Evolutionary conservation across 2,888 invertebrate species (phyloP).

Genomic region (Torymus auratus): DNA sequence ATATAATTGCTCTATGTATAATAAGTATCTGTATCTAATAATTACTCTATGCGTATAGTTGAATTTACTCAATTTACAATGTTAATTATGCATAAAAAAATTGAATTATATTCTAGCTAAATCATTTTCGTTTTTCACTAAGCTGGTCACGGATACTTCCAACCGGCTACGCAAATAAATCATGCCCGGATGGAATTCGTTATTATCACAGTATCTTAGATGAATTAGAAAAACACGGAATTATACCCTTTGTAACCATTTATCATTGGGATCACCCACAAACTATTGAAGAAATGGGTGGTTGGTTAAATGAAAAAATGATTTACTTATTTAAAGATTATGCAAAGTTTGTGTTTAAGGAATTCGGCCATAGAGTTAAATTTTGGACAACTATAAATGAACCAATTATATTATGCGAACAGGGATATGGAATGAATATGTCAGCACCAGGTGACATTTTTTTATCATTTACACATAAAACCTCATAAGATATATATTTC

Average conservation of each 20-base stretch:
- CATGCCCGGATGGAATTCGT: slow-evolving; percentile 80
- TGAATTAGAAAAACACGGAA: slow-evolving; percentile 78
- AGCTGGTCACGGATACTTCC: slow-evolving; percentile 85
- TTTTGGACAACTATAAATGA: slow-evolving; percentile 90
- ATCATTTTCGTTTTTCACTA: slow-evolving; percentile 80
- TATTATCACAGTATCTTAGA: slow-evolving; percentile 82
- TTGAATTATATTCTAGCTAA: slow-evolving; percentile 50
- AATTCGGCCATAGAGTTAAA: slow-evolving; percentile 82
- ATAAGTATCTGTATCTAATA: too few relatives aligned
- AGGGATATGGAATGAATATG: slow-evolving; percentile 75
- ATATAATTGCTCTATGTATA: too few relatives aligned
- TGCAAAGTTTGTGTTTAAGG: slow-evolving; percentile 80
- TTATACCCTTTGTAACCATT: slow-evolving; percentile 81
- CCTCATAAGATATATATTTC: too few relatives aligned
- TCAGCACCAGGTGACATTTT: slow-evolving; percentile 60
- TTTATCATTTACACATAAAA: too few relatives aligned
- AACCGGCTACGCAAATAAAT: slow-evolving; percentile 78
- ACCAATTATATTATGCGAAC: slow-evolving; percentile 80
- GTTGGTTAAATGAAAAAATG: slow-evolving; percentile 82
- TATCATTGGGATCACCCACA: slow-evolving; percentile 85
- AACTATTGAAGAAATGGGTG: slow-evolving; percentile 79
- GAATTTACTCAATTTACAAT: background rate
- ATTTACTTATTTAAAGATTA: slow-evolving; percentile 82
- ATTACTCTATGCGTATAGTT: too few relatives aligned
- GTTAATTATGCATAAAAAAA: background rate